Base-by-base conservation (phyloP, 2,797 vertebrate genomes). In the Parauchenoglanis punctatus region DNA sequence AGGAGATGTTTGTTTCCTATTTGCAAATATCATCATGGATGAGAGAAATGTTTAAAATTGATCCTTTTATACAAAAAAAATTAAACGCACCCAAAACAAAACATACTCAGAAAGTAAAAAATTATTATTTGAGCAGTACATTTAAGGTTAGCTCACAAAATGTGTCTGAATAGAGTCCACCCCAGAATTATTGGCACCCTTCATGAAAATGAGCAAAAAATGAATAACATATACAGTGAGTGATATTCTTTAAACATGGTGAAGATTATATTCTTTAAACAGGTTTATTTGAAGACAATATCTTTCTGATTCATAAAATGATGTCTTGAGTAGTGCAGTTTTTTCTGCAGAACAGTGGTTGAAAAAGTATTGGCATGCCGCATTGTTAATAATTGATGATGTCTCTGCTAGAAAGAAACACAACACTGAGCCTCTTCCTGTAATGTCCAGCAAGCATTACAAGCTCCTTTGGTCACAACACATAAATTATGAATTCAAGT, bases 361-460 rank as follows among this genome's bases (percentile, higher is more conserved):
- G 31, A 59, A 25, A 15, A 40, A 40, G 35, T 61, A 44, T 25
- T 7, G 10, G 35, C 77, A 35, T 23, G 31, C 76, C 20, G 61
- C 20, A 1, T 11, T 59, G 31, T 81, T 81, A 81, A 81, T 81
- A 61, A 59, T 81, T 81, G 56, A 81, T 81, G 77, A 59, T 40
- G 56, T 40, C 54, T 78, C 3, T 8, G 12, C 18, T 56, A 56
- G 52, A 58, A 35, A 76, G 73, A 18, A 76, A 76, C 13, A 1
- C 75, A 31, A 78, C 17, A 78, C 72, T 7, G n/a, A 23, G 54
- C 28, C 7, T 80, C 54, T 80, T 80, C 31, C 78, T 59, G 58
- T 56, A 20, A 78, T 78, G n/a, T 52, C 25, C 49, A 28, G 73
- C 73, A 8, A 76, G 46, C 68, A 11, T 72, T 72, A 49, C 72